A percentile compares a stretch with the other conserved stretches of the same genome.
These are phyloP conservation scores for Rhabdomys pumilio DNA, from an alignment of 2,797 vertebrate species.

Conservation along the genomic window DNA sequence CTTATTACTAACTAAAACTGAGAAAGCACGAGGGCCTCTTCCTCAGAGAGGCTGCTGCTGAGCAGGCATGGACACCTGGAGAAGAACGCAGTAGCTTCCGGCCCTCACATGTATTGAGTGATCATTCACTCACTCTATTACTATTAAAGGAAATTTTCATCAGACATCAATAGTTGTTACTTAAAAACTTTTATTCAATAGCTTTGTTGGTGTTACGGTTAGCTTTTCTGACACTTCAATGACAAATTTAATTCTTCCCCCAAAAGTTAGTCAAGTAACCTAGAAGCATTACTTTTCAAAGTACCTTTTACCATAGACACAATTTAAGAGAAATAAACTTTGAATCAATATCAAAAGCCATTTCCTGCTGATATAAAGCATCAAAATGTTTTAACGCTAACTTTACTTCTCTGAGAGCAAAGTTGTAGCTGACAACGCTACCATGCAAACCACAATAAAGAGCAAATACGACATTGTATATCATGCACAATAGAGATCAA, in stretches of 20 bases:
- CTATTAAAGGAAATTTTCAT: not conserved
- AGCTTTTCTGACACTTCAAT: constrained; percentile 44
- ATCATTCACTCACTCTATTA: not conserved
- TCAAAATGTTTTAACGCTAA: constrained; percentile 38
- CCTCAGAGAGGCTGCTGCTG: not conserved
- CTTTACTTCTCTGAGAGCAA: not conserved
- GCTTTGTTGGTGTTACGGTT: not conserved
- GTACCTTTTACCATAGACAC: not conserved
- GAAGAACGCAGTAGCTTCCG: not conserved
- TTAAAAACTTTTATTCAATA: constrained; percentile 59
- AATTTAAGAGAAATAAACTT: constrained; percentile 33
- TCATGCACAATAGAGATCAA: not conserved
- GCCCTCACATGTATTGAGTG: not conserved
- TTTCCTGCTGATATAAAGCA: constrained; percentile 62
- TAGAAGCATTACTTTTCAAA: not conserved
- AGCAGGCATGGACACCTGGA: not conserved
- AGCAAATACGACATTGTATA: not conserved
- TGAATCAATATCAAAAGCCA: constrained; percentile 20
- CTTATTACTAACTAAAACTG: constrained; percentile 24
- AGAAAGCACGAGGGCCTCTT: not conserved
- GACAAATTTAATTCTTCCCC: constrained; percentile 40
- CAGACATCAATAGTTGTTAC: not conserved
- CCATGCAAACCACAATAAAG: not conserved
- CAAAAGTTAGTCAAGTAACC: constrained; percentile 38
- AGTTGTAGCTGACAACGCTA: not conserved